Base-by-base conservation (phyloP, 1,140 invertebrate species). In the Psix sp. region DNA sequence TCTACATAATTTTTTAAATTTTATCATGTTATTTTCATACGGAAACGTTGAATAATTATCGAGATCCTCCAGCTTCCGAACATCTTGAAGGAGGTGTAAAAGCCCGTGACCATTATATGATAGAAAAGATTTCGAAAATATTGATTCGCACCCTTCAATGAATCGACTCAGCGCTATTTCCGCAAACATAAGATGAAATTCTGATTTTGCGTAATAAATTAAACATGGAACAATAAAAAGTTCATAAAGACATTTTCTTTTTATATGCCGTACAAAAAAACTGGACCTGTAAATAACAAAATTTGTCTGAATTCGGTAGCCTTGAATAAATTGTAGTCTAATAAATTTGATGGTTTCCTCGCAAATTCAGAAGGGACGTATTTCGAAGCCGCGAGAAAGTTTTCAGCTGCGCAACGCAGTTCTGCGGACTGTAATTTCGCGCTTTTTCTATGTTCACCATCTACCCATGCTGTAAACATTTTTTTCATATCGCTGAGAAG, bases 81-180 rank as follows among this genome's bases (percentile, higher is more conserved):
- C 20, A 48, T 60, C 56, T 31, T 60, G 21, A n/a, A 40, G 21
- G 3, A 60, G 13, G 20, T 60, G 56, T 40, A 60, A n/a, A 9
- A 48, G 10, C 10, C 43, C 45, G 36, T 60, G 56, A 1, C 10
- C 7, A 21, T 60, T 60, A 14, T 38, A 60, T 16, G 43, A 48
- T 0, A 60, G 1, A 14, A 60, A 48, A 0, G 43, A 60, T 40
- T 24, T 38, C 13, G 56, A 60, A 33, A 24, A 60, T 10, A 60
- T 29, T 1, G 6, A 15, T 29, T 59, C 43, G 7, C 14, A 26
- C 15, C 13, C 21, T 31, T 29, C 11, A 13, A 60, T 24, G 31
- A 60, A 60, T 31, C 3, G 0, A 10, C 6, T 5, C n/a, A 51
- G 17, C 14, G 45, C 59, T 7, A 51, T 14, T 33, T 49, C 14